Conservation (phyloP, 2,888 invertebrate genomes). For the Dysmachus trigonus region DNA sequence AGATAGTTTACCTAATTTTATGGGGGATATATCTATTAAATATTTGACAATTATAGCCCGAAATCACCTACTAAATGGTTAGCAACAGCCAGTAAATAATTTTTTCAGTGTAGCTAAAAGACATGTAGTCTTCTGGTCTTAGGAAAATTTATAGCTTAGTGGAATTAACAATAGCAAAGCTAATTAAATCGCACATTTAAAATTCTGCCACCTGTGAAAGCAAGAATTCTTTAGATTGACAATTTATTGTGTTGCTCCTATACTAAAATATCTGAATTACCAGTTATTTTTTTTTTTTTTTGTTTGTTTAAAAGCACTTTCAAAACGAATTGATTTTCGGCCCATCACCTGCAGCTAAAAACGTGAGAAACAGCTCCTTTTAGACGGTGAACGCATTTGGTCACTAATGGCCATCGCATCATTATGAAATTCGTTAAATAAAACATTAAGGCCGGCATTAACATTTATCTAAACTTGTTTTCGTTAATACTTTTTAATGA, state of each 20-base stretch:
- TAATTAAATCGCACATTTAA: not conserved
- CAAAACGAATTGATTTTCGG: not conserved
- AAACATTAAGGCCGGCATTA: not conserved
- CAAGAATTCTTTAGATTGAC: not conserved
- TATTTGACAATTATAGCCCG: too few species aligned
- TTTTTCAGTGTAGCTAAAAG: too few species aligned
- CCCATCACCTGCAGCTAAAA: not conserved
- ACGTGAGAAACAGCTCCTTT: not conserved
- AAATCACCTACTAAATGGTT: too few species aligned
- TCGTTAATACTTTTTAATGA: conserved; percentile 17
- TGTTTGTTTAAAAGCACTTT: not conserved
- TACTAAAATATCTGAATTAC: not conserved
- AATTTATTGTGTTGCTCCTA: not conserved
- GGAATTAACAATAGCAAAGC: not conserved
- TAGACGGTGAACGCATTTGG: not conserved
- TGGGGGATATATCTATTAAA: too few species aligned
- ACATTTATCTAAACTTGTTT: not conserved
- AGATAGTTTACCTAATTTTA: too few species aligned
- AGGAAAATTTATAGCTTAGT: not conserved
- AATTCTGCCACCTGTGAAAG: not conserved
- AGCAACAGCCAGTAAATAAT: too few species aligned
- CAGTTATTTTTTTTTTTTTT: not conserved
- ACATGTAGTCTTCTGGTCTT: not conserved
- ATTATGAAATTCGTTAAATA: not conserved
- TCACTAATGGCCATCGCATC: not conserved